Evolutionary conservation across 2,888 invertebrate genomes (phyloP).

Genomic region (Barypeithes pellucidus): DNA sequence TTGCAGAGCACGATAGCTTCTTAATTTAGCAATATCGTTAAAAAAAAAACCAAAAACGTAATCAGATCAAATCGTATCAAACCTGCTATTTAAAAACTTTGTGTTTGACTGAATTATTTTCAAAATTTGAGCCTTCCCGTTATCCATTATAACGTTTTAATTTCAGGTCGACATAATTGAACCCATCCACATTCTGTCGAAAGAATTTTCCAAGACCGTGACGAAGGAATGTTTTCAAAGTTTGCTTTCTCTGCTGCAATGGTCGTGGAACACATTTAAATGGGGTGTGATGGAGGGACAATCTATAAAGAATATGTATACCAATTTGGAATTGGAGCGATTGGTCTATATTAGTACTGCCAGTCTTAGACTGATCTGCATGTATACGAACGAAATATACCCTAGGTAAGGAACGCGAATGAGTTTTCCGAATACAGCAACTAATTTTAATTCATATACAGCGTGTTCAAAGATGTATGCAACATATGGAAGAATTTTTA

Average conservation of each 20-base stretch:
- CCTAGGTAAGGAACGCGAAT: conserved; percentile 75
- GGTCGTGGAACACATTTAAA: conserved; percentile 94
- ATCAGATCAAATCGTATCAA: too few species aligned
- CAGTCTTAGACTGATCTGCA: conserved; percentile 85
- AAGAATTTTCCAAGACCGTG: conserved; percentile 89
- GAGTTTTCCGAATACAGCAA: too few species aligned
- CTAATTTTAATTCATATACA: too few species aligned
- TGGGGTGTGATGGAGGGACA: conserved; percentile 77
- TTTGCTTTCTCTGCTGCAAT: conserved; percentile 87
- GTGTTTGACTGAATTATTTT: too few species aligned
- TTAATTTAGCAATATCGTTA: too few species aligned
- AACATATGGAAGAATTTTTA: too few species aligned
- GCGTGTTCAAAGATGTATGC: too few species aligned
- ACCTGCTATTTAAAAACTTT: too few species aligned
- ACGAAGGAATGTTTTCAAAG: conserved; percentile 90
- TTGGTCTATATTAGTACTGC: conserved; percentile 91
- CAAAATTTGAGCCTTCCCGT: background rate
- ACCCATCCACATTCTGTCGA: conserved; percentile 89
- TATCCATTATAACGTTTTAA: too few species aligned
- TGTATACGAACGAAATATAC: conserved; percentile 93
- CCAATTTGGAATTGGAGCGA: conserved; percentile 82
- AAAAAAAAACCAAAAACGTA: too few species aligned
- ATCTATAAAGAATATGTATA: conserved; percentile 71
- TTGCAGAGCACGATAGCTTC: too few species aligned
- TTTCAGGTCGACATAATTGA: conserved; percentile 75